Base-by-base conservation (phyloP, 2,888 invertebrate genomes). In the Scaptomyza caliginosa region DNA sequence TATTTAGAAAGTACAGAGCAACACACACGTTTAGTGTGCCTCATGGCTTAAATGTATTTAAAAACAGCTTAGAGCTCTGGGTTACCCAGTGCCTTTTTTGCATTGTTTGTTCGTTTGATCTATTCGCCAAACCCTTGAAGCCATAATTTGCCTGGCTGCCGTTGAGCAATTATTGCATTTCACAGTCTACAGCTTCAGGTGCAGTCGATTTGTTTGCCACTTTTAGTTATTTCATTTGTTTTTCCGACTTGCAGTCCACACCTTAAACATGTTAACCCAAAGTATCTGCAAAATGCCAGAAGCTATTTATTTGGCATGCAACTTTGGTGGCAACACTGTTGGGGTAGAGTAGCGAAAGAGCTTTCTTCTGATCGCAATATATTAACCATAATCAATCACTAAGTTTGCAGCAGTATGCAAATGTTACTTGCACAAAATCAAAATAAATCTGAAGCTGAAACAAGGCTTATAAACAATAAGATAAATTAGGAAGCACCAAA, bases 151-250 rank as follows among this genome's bases (percentile, higher is more conserved):
- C 46, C 52, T 16, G 24, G 24, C 56, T 59, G 45, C 68, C 63
- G 30, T 45, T 49, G 11, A 43, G 64, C 74, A 77, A 77, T 77
- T 77, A 74, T 70, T 40, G 30, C 39, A 49, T 48, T 57, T 72
- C 45, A 46, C 38, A 45, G 50, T 23, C 40, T 36, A 24, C 48
- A 34, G 60, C 69, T 74, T 74, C 67, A 82, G 83, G 83, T 82
- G 79, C 42, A 75, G 55, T 26, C 45, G 39, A 58, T 72, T 76
- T 72, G 39, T 58, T 62, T 49, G 52, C 0, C 10, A 10, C 6
- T 13, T 1, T 32, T 32, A 6, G 30, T 51, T 34, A 42, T 45
- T 23, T 34, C 32, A 39, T 43, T 49, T 43, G 26, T 49, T 49
- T 36, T 24, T 23, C 30, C 38, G 39, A 39, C 50, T 51, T 34